phyloP scores from a whole-genome alignment of 2,888 invertebrate species.

The Gymnoscelis rufifasciata region DNA sequence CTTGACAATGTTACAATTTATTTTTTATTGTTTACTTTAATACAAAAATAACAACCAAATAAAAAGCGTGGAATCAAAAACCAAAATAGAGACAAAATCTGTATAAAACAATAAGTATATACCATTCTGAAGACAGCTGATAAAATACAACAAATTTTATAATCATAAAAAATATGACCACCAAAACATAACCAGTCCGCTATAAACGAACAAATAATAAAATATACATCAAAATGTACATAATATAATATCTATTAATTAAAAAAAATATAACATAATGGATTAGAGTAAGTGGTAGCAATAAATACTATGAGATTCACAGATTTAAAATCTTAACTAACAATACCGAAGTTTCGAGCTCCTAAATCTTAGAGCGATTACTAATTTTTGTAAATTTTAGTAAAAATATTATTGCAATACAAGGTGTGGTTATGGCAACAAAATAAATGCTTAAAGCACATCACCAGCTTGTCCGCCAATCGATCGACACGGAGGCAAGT shows the following conservation, averaged over 20 bases:
- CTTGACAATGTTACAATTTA: constrained; percentile 43
- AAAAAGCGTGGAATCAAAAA: constrained; percentile 55
- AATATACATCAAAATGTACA: constrained; percentile 80
- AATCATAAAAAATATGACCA: constrained; percentile 69
- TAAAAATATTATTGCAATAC: constrained; percentile 78
- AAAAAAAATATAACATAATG: constrained; percentile 73
- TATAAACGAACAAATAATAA: constrained; percentile 72
- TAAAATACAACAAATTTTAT: constrained; percentile 75
- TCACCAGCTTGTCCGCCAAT: constrained; percentile 74
- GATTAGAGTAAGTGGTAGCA: constrained; percentile 75
- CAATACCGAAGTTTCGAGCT: constrained; percentile 73
- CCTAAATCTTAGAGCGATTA: constrained; percentile 68
- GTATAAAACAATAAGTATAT: constrained; percentile 59
- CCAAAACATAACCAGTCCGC: constrained; percentile 71
- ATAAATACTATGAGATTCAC: constrained; percentile 80
- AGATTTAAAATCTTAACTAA: constrained; percentile 79
- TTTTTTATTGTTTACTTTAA: constrained; percentile 32
- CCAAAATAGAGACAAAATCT: constrained; percentile 56
- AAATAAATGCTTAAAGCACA: constrained; percentile 80
- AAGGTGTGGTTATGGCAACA: constrained; percentile 79
- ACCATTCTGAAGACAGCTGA: constrained; percentile 63
- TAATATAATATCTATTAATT: constrained; percentile 76
- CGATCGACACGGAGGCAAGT: constrained; percentile 69
- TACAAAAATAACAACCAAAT: constrained; percentile 53
- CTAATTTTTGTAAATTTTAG: constrained; percentile 75